Evolutionary conservation across 2,797 vertebrate species (phyloP).

Genomic region (Coregonus sp.): DNA sequence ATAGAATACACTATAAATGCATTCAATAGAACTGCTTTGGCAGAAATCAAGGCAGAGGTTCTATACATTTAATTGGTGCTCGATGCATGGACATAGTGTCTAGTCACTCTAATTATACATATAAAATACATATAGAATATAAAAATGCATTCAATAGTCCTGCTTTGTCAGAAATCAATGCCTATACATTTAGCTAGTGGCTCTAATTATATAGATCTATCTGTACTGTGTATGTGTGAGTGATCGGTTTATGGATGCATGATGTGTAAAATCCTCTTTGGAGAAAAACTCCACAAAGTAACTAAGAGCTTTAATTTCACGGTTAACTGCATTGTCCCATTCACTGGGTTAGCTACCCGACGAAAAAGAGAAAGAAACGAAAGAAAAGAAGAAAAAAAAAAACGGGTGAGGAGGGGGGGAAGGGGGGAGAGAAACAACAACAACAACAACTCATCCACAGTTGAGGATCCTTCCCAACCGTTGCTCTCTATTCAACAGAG

Average conservation of each 20-base stretch:
- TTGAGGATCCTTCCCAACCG: conserved; percentile 39
- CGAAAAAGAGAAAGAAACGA: neutral
- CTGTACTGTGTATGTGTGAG: conserved; percentile 61
- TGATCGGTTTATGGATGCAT: conserved; percentile 74
- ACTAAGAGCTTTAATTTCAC: conserved; percentile 80
- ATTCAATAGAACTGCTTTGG: conserved; percentile 58
- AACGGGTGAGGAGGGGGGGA: conserved; percentile 45
- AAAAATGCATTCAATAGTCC: conserved; percentile 52
- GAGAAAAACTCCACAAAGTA: conserved; percentile 73
- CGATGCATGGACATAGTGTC: conserved; percentile 70
- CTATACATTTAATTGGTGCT: conserved; percentile 73
- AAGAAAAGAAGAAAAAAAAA: conserved; percentile 60
- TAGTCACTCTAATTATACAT: conserved; percentile 77
- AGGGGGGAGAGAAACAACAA: conserved; percentile 59
- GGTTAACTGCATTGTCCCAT: conserved; percentile 76
- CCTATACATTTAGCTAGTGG: conserved; percentile 72
- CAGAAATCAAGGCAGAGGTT: conserved; percentile 59
- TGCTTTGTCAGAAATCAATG: conserved; percentile 61
- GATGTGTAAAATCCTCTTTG: conserved; percentile 79
- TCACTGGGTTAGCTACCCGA: conserved; percentile 62
- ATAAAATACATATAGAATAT: conserved; percentile 33
- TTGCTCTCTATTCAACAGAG: conserved; percentile 63
- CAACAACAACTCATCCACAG: conserved; percentile 38
- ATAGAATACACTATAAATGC: conserved; percentile 38
- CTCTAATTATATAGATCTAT: conserved; percentile 73